Evolutionary conservation across 53 echinoderm and acorn worm species (phyloP).

Genomic region (Holothuria leucospilota): DNA sequence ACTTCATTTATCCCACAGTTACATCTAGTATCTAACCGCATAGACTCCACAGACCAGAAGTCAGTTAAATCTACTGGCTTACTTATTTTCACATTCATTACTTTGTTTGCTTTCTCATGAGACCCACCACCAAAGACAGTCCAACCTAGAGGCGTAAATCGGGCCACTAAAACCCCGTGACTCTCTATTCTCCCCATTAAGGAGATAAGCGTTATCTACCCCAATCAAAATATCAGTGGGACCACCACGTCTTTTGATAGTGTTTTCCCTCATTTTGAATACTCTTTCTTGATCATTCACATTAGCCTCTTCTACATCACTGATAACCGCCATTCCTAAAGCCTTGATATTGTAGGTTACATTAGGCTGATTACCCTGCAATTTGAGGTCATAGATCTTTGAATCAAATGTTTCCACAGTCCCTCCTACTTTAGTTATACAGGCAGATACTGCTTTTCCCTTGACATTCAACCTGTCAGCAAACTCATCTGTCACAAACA

Average conservation of each 20-base stretch:
- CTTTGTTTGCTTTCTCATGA: background rate
- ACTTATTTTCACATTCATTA: conserved; percentile 18
- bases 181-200: conserved; percentile 36
- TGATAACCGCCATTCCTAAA: conserved; percentile 22
- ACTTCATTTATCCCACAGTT: background rate
- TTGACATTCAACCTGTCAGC: conserved; percentile 13
- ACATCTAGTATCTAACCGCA: conserved; percentile 18
- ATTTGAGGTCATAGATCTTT: background rate
- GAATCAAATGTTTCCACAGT: conserved; percentile 30
- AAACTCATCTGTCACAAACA: conserved; percentile 26
- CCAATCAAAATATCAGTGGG: conserved; percentile 29
- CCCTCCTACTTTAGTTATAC: conserved; percentile 43
- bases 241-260: conserved; percentile 38
- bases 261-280: conserved; percentile 5
- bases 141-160: conserved; percentile 24
- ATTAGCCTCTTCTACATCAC: conserved; percentile 24
- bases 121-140: conserved; percentile 42
- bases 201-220: conserved; percentile 32
- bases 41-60: conserved; percentile 56
- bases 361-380: conserved; percentile 1
- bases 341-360: conserved; percentile 1
- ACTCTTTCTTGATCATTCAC: conserved; percentile 17
- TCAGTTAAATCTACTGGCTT: conserved; percentile 53
- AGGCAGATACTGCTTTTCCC: conserved; percentile 33
- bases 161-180: conserved; percentile 28